phyloP scores from a whole-genome alignment of 2,888 invertebrate species.

The Lobophora halterata region DNA sequence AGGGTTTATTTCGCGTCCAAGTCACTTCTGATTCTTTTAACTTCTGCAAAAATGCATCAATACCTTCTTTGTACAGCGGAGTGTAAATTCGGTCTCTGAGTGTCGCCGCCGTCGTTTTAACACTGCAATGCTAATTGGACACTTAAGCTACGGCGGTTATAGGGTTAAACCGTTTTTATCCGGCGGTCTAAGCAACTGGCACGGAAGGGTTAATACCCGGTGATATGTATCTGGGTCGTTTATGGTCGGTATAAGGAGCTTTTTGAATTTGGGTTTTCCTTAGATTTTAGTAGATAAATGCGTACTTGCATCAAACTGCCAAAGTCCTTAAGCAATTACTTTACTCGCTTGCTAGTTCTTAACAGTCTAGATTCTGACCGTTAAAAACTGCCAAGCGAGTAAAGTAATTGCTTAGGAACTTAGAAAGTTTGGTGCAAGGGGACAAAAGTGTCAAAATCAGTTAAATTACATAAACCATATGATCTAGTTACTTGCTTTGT shows the following conservation, averaged over 20 bases:
- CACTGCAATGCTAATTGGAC: constrained; percentile 76
- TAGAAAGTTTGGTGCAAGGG: too few relatives aligned
- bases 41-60: constrained; percentile 58
- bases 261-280: constrained; percentile 8
- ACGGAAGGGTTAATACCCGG: constrained; percentile 41
- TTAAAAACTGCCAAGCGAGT: too few relatives aligned
- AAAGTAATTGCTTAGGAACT: too few relatives aligned
- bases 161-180: constrained; percentile 72
- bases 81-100: constrained; percentile 71
- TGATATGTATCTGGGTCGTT: constrained; percentile 17
- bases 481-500: too few relatives aligned
- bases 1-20: too few relatives aligned
- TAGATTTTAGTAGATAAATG: too few relatives aligned
- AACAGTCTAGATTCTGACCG: too few relatives aligned
- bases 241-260: not conserved
- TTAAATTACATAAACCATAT: too few relatives aligned
- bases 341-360: too few relatives aligned
- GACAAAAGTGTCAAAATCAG: too few relatives aligned
- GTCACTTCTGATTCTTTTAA: constrained; percentile 34
- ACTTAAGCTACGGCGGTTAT: constrained; percentile 58
- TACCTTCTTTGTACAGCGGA: constrained; percentile 63
- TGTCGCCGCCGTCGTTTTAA: constrained; percentile 77
- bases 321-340: too few relatives aligned
- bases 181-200: constrained; percentile 51
- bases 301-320: too few relatives aligned